phyloP scores from a whole-genome alignment of 2,113 vertebrate species.

The Sphaerodactylus townsendi region DNA sequence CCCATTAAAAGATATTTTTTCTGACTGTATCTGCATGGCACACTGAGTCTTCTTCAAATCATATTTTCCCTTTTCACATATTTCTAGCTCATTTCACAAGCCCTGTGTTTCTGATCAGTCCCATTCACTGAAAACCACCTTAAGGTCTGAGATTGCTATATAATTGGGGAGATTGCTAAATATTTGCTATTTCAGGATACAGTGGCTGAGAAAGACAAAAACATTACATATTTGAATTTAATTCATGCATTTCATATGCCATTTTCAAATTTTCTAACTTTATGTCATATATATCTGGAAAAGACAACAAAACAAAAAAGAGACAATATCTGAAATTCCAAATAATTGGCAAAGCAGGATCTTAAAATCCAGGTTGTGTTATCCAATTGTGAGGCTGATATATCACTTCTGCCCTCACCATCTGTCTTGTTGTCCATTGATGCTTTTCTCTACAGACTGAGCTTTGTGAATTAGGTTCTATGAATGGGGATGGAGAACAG shows the following conservation, averaged over 20 bases:
- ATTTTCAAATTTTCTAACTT: not conserved
- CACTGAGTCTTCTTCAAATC: not conserved
- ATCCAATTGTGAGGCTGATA: not conserved
- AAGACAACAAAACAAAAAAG: not conserved
- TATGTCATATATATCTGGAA: not conserved
- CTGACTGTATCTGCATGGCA: not conserved
- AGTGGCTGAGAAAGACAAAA: not conserved
- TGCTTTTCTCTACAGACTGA: not conserved
- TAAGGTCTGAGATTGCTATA: not conserved
- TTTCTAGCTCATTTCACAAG: not conserved
- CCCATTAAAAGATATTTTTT: not conserved
- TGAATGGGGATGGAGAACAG: not conserved
- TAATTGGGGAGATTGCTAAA: not conserved
- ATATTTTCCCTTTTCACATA: too few species aligned
- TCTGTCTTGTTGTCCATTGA: not conserved
- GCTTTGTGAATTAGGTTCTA: not conserved
- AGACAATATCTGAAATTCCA: not conserved
- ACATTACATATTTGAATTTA: not conserved
- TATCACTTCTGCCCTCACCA: not conserved
- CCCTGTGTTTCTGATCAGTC: not conserved
- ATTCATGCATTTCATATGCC: not conserved
- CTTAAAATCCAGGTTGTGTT: not conserved
- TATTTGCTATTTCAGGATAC: not conserved
- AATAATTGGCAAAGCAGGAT: not conserved
- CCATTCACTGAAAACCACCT: not conserved